Percentiles rank a stretch among this genome's conserved stretches.
phyloP scores from a whole-genome alignment of 2,888 invertebrate species.

The Iphiclides podalirius region DNA sequence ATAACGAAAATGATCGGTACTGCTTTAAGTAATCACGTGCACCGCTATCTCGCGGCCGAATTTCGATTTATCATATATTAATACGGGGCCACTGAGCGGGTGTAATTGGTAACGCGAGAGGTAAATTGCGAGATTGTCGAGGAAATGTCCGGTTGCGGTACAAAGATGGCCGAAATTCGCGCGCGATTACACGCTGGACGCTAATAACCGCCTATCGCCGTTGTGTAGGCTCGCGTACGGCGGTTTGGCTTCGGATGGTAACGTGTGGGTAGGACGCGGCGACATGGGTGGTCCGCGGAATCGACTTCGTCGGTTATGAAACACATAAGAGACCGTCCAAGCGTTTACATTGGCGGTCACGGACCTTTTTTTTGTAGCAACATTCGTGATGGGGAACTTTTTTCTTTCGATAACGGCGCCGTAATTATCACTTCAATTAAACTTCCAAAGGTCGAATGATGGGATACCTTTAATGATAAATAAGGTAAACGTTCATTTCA shows the following conservation, averaged over 20 bases:
- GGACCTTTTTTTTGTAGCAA: constrained; percentile 24
- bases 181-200: no score
- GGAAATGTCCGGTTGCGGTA: constrained; percentile 43
- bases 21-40: constrained; percentile 13
- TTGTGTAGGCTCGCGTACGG: background rate
- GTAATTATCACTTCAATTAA: constrained; percentile 8
- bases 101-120: constrained; percentile 68
- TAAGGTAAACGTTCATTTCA: background rate
- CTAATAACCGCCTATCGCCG: constrained; percentile 28
- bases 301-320: constrained; percentile 61
- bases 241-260: background rate
- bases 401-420: background rate
- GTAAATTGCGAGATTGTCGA: constrained; percentile 71
- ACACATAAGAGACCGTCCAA: constrained; percentile 45
- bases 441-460: background rate
- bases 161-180: constrained; percentile 11
- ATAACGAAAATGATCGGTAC: constrained; percentile 31
- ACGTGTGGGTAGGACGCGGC: constrained; percentile 30
- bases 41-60: constrained; percentile 44
- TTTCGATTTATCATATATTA: constrained; percentile 60
- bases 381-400: constrained; percentile 6
- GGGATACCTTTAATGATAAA: background rate
- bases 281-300: constrained; percentile 72
- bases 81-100: constrained; percentile 46
- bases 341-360: constrained; percentile 42